These are phyloP conservation scores for Anthophora plumipes DNA, from an alignment of 2,888 invertebrate genomes.

Conservation along the genomic window DNA sequence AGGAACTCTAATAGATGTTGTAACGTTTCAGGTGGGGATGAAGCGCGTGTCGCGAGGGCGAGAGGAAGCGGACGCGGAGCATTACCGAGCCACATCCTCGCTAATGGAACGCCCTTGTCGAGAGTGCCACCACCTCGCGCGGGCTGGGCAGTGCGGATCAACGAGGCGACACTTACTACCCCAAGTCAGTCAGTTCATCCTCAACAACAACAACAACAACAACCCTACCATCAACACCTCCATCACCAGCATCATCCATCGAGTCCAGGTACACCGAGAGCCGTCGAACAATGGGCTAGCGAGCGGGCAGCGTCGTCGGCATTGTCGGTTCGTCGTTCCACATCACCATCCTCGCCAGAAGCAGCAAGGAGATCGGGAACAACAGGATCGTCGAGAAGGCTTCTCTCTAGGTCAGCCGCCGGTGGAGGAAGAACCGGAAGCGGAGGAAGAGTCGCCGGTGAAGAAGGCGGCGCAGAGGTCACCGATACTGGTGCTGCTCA, in stretches of 20 bases:
- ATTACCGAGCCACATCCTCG: conserved; percentile 79
- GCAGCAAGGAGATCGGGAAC: conserved; percentile 49
- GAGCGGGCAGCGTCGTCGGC: conserved; percentile 67
- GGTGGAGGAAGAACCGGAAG: conserved; percentile 45
- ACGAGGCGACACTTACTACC: conserved; percentile 72
- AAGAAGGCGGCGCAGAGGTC: conserved; percentile 31
- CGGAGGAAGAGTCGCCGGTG: conserved; percentile 56
- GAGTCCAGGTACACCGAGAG: conserved; percentile 65
- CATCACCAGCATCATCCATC: conserved; percentile 52
- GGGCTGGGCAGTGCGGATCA: conserved; percentile 82
- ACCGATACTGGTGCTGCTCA: conserved; percentile 42
- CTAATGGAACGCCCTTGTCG: conserved; percentile 84
- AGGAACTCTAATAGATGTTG: background rate
- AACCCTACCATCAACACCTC: conserved; percentile 22
- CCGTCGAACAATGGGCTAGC: conserved; percentile 76
- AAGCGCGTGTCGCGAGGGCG: conserved; percentile 84
- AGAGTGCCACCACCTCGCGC: conserved; percentile 83
- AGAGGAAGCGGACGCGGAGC: conserved; percentile 84
- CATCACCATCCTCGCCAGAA: conserved; percentile 67
- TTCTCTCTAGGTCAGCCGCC: conserved; percentile 40
- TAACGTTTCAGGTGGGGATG: conserved; percentile 83
- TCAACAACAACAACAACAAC: conserved; percentile 43
- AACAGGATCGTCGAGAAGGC: conserved; percentile 47
- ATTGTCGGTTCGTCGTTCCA: conserved; percentile 68
- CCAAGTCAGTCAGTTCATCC: conserved; percentile 59